These are phyloP conservation scores for Adelphocoris suturalis DNA, from an alignment of 2,888 invertebrate genomes.

Conservation along the genomic window DNA sequence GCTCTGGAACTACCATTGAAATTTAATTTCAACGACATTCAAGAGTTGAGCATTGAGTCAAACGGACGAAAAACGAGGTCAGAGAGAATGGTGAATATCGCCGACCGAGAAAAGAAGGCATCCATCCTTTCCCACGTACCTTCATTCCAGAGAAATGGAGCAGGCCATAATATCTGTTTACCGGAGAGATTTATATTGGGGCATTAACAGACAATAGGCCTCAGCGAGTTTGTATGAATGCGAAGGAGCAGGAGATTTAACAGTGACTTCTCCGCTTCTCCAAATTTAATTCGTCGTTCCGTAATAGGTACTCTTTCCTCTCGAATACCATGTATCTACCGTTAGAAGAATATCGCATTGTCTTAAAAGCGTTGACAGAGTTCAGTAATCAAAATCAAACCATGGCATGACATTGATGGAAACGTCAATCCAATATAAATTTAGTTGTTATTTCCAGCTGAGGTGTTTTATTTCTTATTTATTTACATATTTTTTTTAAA, in stretches of 20 bases:
- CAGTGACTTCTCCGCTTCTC: neutral
- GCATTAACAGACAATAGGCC: neutral
- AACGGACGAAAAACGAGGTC: neutral
- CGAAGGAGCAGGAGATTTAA: neutral
- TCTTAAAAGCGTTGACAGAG: too few relatives aligned
- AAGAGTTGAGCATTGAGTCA: neutral
- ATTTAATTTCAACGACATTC: neutral
- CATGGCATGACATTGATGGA: too few relatives aligned
- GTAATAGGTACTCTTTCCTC: too few relatives aligned
- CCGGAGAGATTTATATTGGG: neutral
- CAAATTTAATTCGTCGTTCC: neutral
- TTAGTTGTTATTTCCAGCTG: too few relatives aligned
- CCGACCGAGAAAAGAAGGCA: neutral
- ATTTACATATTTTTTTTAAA: too few relatives aligned
- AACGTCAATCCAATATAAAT: too few relatives aligned
- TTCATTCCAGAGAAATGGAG: neutral
- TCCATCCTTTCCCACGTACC: neutral
- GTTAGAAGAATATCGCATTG: too few relatives aligned
- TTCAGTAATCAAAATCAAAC: too few relatives aligned
- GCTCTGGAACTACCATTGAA: neutral
- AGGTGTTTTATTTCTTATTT: too few relatives aligned
- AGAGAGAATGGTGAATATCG: neutral
- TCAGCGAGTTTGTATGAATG: neutral
- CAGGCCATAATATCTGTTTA: neutral
- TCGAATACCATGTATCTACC: too few relatives aligned